Base-by-base conservation (phyloP, 2,888 invertebrate genomes). In the Nebria salina region DNA sequence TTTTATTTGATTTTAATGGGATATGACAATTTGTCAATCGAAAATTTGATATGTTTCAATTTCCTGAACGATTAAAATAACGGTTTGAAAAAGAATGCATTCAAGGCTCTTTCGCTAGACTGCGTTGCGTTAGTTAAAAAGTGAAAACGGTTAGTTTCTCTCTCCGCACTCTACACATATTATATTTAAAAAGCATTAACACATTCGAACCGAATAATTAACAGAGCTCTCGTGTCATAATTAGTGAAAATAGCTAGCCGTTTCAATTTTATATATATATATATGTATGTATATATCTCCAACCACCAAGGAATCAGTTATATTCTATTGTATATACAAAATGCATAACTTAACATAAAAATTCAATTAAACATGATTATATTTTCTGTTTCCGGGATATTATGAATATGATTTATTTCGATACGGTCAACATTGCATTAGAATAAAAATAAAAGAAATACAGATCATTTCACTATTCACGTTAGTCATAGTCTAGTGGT, bases 11-110 rank as follows among this genome's bases (percentile, higher is more conserved):
- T 20, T 20, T 20, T 20, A 20, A 20, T 20, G 20, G 20, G 20
- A 20, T 20, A 20, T 1, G 20, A 20, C 20, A 20, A 20, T 20
- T 20, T 20, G 20, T 20, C 0, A 20, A 20, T 20, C 20, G 20
- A 20, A 20, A 20, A 20, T 20, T 54, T 54, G 7, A 54, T 54
- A 54, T 8, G 13, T 11, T 54, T 11, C 11, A 11, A 54, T 54
- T 54, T 54, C 54, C 54, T 54, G 54, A 54, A 54, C 54, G 54
- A 54, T 54, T 54, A 54, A 54, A 54, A 54, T 54, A 54, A 54
- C 54, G 54, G 54, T 54, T 54, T 54, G 7, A 4, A 13, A 54
- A 54, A 54, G 8, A 54, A 11, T 13, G 7, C 54, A 13, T 54
- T 54, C 54, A 54, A 54, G 54, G 54, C 13, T 54, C 13, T 54